Conservation (phyloP, 2,888 invertebrate species). For the Plebejus melissa region DNA sequence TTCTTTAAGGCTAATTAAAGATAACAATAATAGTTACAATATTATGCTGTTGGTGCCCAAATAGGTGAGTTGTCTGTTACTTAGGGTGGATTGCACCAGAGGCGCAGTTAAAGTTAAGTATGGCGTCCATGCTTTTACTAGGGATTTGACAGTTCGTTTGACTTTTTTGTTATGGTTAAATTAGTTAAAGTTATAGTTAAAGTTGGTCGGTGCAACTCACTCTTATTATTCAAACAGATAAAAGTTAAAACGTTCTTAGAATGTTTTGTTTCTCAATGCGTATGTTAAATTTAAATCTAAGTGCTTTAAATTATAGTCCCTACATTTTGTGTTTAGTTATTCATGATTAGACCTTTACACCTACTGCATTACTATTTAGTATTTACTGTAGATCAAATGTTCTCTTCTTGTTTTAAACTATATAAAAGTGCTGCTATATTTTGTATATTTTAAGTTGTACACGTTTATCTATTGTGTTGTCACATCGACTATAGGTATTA, state of each 20-base stretch:
- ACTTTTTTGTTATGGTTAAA: no score
- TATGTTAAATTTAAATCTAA: neutral
- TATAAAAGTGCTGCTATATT: neutral
- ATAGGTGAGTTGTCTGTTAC: neutral
- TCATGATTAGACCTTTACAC: conserved; percentile 8
- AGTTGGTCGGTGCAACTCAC: no score
- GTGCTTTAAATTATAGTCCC: conserved; percentile 1
- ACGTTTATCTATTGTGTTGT: no score
- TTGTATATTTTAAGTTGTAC: no score
- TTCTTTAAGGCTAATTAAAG: neutral
- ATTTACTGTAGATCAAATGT: neutral
- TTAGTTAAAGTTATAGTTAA: no score
- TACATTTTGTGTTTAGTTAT: conserved; percentile 1
- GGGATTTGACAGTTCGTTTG: no score
- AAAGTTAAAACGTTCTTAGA: neutral
- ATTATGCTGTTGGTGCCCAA: neutral
- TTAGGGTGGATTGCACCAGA: neutral
- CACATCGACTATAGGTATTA: no score
- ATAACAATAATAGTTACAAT: neutral
- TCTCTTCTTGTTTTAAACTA: neutral
- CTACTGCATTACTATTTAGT: neutral
- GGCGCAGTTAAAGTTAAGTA: no score
- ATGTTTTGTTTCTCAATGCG: neutral
- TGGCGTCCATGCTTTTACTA: no score
- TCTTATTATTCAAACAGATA: neutral